A percentile compares a stretch with the other conserved stretches of the same genome.
Evolutionary conservation across 2,797 vertebrate species (phyloP).

Genomic region (Carapus acus): DNA sequence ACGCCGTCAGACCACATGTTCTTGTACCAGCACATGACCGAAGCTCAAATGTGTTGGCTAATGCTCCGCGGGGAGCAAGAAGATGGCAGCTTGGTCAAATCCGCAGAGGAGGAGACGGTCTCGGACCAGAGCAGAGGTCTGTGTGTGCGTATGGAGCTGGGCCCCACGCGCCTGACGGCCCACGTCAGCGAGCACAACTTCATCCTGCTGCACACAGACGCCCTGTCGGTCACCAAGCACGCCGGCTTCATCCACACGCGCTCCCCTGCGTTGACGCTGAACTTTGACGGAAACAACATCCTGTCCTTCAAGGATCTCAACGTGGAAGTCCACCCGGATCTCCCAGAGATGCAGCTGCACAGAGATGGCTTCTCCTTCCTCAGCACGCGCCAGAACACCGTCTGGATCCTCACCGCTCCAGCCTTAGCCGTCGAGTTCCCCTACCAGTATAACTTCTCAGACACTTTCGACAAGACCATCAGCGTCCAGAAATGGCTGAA

Average conservation of each 20-base stretch:
- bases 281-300: conserved; percentile 90
- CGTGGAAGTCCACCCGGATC: conserved; percentile 75
- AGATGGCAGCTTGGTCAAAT: neutral
- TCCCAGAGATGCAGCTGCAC: conserved; percentile 81
- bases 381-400: conserved; percentile 74
- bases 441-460: conserved; percentile 95
- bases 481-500: conserved; percentile 95
- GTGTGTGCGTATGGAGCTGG: conserved; percentile 77
- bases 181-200: conserved; percentile 82
- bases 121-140: conserved; percentile 56
- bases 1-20: conserved; percentile 91
- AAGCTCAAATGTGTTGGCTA: conserved; percentile 74
- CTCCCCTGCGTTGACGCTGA: conserved; percentile 78
- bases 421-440: conserved; percentile 85
- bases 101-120: conserved; percentile 1
- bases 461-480: conserved; percentile 85
- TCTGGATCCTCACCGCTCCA: conserved; percentile 84
- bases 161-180: conserved; percentile 73
- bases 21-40: conserved; percentile 84
- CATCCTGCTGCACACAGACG: conserved; percentile 77
- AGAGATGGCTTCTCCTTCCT: conserved; percentile 79
- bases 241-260: conserved; percentile 67
- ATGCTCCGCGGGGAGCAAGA: conserved; percentile 55
- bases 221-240: conserved; percentile 73
- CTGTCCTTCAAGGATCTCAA: conserved; percentile 81